A percentile compares a stretch with the other conserved stretches of the same genome.
These are phyloP conservation scores for Fulmarus glacialis DNA, from an alignment of 2,113 vertebrate genomes.

Conservation along the genomic window DNA sequence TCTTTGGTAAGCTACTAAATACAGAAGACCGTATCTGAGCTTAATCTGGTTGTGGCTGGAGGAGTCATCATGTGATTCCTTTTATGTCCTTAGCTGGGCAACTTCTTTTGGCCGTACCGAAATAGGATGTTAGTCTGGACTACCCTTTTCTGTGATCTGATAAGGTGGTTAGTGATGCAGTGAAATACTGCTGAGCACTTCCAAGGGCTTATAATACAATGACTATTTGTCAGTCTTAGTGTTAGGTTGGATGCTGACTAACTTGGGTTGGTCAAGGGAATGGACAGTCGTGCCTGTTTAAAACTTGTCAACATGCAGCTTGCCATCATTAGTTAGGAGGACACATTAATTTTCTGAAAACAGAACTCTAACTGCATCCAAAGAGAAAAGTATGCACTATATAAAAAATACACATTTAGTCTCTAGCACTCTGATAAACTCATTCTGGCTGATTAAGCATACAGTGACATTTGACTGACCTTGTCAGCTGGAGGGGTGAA, in stretches of 20 bases:
- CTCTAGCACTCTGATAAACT: background rate
- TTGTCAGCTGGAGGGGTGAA: conserved; percentile 25
- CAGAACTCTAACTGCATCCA: background rate
- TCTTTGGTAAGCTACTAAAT: background rate
- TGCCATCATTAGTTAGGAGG: background rate
- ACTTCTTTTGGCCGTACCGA: fast-evolving
- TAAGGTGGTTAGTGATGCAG: background rate
- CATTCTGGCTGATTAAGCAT: conserved; percentile 8
- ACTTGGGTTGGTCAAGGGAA: background rate
- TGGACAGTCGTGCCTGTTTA: background rate
- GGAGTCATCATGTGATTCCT: background rate
- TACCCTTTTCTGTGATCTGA: background rate
- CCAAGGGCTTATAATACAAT: background rate
- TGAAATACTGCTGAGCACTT: background rate
- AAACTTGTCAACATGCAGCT: background rate
- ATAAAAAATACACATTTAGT: background rate
- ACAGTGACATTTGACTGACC: conserved; percentile 51
- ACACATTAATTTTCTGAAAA: background rate
- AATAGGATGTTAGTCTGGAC: background rate
- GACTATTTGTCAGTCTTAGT: background rate
- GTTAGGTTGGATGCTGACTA: background rate
- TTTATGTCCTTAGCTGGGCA: background rate
- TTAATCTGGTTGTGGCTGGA: background rate
- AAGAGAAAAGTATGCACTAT: background rate
- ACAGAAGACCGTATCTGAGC: background rate